Evolutionary conservation across 1,140 invertebrate species (phyloP), one percentile per base, ranked within the genome.

Genomic region (Triops cancriformis): DNA sequence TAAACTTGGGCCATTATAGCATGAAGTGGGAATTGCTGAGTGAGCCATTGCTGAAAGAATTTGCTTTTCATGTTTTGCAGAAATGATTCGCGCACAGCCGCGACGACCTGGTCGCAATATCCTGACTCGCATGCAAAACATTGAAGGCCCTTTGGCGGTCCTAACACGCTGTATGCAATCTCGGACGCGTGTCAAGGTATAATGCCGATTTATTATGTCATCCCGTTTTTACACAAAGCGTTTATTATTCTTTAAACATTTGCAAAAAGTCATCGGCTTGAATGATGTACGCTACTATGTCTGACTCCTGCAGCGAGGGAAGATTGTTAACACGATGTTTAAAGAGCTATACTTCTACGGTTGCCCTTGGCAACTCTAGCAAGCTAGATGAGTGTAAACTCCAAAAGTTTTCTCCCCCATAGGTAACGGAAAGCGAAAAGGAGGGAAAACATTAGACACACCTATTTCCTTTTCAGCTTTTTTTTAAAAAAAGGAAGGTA

Each of bases 121-220:
- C 9, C 84, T 91, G 43, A 88, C 86, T 18, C 88, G 87, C 79
- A 92, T 93, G 87, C 85, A 88, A 31, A 83, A 82, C 6, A 72
- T 74, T 14, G 82, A 84, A 14, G 91, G 91, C 1, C 92, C 92
- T 0, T 83, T 93, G n/a, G 85, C 85, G 5, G 82, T 87, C 11
- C 83, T 94, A 9, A 87, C 86, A 77, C 85, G 87, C 18, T 92
- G 86, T 79, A 88, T 91, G 81, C 87, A 89, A 73, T 84, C 85
- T 41, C 85, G 85, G 77, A 84, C 86, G 0, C 86, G 87, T 81
- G 85, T 94, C 9, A 92, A 91, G 87, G 91, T 91, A 85, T 23
- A 64, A 64, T 18, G 51, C 18, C 14, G 14, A 64, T 64, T 64
- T 64, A 64, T 64, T 64, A 64, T 31, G n/a, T 31, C 73, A 23